Evolutionary conservation across 2,113 vertebrate genomes (phyloP).

Genomic region (Toxotes chatareus): DNA sequence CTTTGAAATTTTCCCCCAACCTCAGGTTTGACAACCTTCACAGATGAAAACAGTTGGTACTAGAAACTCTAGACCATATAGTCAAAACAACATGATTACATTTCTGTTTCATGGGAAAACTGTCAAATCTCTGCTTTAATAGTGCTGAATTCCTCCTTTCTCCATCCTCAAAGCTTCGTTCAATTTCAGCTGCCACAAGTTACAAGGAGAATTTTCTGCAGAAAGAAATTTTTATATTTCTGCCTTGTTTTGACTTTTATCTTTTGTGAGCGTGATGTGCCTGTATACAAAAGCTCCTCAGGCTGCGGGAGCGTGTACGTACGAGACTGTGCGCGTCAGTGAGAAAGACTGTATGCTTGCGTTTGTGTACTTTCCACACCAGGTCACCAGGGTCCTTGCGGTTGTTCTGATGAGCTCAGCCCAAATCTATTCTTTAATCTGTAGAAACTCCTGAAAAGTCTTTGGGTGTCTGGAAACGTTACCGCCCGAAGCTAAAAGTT

Average conservation of each 20-base stretch:
- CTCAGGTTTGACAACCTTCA: slow-evolving; percentile 7
- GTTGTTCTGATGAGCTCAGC: slow-evolving; percentile 53
- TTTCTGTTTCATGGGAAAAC: slow-evolving; percentile 28
- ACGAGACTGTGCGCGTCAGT: slow-evolving; percentile 12
- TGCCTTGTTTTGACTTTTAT: slow-evolving; percentile 48
- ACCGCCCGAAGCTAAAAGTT: slow-evolving; percentile 1
- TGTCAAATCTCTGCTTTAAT: slow-evolving; percentile 45
- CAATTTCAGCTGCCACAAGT: background rate
- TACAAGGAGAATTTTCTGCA: slow-evolving; percentile 21
- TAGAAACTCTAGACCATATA: background rate
- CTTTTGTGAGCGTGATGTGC: background rate
- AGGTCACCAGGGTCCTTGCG: slow-evolving; percentile 48
- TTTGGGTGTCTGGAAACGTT: slow-evolving; percentile 32
- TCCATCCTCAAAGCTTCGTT: slow-evolving; percentile 44
- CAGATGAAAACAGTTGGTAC: slow-evolving; percentile 8
- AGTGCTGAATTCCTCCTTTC: background rate
- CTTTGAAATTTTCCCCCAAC: background rate
- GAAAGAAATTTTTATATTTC: slow-evolving; percentile 24
- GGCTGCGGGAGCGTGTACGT: background rate
- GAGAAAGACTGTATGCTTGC: slow-evolving; percentile 5
- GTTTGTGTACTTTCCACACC: slow-evolving; percentile 29
- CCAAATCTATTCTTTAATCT: slow-evolving; percentile 62
- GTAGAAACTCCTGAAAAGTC: slow-evolving; percentile 44
- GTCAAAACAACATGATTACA: slow-evolving; percentile 44
- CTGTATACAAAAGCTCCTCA: background rate